Percentiles rank a stretch among this genome's conserved stretches.
Evolutionary conservation across 2,113 vertebrate species (phyloP).

Genomic region (Acanthochromis polyacanthus): DNA sequence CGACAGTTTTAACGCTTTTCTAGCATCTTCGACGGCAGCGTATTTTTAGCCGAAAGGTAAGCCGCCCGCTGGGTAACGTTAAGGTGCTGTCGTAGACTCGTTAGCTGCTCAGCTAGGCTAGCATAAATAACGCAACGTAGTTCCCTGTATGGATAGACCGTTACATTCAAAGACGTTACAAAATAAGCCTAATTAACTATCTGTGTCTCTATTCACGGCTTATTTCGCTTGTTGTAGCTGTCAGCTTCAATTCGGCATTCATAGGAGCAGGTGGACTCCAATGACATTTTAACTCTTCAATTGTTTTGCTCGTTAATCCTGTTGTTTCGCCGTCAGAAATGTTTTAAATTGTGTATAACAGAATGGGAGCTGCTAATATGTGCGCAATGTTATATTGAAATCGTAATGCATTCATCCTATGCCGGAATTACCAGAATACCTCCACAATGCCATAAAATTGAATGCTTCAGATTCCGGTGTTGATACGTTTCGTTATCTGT

Average conservation of each 20-base stretch:
- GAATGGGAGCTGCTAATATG: background rate
- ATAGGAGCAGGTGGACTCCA: background rate
- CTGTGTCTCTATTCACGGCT: background rate
- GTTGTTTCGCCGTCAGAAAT: background rate
- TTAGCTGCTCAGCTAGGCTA: constrained; percentile 69
- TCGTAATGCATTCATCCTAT: too few relatives aligned
- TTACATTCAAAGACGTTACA: constrained; percentile 8
- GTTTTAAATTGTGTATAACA: background rate
- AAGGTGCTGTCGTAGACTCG: constrained; percentile 37
- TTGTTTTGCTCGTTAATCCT: background rate
- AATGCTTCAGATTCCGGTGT: background rate
- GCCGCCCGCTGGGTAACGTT: constrained; percentile 14
- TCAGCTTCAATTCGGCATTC: background rate
- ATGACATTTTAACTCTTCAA: background rate
- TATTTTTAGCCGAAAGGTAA: constrained; percentile 69
- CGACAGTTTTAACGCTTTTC: background rate
- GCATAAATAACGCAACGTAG: constrained; percentile 14
- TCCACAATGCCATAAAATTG: background rate
- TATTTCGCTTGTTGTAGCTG: background rate
- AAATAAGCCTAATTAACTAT: background rate
- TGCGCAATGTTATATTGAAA: background rate
- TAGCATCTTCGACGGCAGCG: constrained; percentile 26
- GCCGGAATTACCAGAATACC: constrained; percentile 17
- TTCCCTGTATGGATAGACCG: background rate
- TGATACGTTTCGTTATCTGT: background rate